These are phyloP conservation scores for Umimayanthus kanabou DNA, from an alignment of 92 coral and sea anemone species.

Conservation along the genomic window DNA sequence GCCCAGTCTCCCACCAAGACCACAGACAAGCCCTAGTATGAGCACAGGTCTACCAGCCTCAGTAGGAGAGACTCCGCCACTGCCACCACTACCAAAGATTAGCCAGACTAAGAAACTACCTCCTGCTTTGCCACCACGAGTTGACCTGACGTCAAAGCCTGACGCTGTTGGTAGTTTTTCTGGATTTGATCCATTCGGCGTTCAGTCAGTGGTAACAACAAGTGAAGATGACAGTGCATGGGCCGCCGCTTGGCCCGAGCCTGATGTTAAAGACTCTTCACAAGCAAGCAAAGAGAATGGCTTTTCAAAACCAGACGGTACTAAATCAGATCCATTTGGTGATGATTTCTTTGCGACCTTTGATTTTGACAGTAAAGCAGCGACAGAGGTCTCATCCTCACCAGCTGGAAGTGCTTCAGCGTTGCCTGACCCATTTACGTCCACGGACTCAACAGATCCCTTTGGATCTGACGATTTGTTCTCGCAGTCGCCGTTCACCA, in stretches of 20 bases:
- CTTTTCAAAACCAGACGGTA: conserved; percentile 28
- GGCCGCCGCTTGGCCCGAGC: conserved; percentile 12
- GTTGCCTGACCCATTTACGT: conserved; percentile 44
- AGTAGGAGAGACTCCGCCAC: conserved; percentile 38
- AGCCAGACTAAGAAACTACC: conserved; percentile 67
- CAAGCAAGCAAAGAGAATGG: background rate
- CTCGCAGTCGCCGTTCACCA: conserved; percentile 52
- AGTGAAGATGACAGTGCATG: conserved; percentile 6
- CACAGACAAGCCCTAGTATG: conserved; percentile 50
- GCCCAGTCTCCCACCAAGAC: conserved; percentile 97
- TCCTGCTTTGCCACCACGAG: conserved; percentile 91
- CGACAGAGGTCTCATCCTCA: background rate
- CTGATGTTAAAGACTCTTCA: background rate
- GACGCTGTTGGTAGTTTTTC: conserved; percentile 19
- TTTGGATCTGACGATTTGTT: conserved; percentile 58
- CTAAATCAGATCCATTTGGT: conserved; percentile 58
- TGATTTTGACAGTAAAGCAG: conserved; percentile 49
- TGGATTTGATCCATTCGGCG: conserved; percentile 27
- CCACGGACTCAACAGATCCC: conserved; percentile 20
- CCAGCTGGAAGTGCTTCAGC: conserved; percentile 36
- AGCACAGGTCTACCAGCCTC: conserved; percentile 43
- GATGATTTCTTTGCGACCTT: conserved; percentile 81
- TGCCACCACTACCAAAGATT: conserved; percentile 50
- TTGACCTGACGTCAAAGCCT: conserved; percentile 73
- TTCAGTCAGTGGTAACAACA: conserved; percentile 12